Evolutionary conservation across 2,797 vertebrate species (phyloP), one percentile per base, ranked within the genome.

Genomic region (Buphagus erythrorhynchus): DNA sequence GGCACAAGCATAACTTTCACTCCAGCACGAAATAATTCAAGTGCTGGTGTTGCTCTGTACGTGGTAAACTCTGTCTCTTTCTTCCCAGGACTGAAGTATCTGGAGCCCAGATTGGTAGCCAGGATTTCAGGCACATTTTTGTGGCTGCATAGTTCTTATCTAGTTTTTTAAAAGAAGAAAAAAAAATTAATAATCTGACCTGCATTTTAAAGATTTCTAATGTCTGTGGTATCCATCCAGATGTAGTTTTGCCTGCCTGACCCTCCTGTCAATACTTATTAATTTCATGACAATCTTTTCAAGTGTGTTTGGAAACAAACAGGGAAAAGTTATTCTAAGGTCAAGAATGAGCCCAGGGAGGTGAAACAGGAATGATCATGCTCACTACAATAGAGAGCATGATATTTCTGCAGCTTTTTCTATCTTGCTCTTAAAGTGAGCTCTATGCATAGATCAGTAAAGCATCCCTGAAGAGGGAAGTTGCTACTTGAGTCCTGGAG

Each of bases 211-310:
- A 90, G 1, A 52, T 85, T 86, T 93, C 65, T 75, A n/a, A 71
- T 82, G 90, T 83, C 90, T 78, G 57, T 80, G 58, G 75, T 86
- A 83, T 91, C 79, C 82, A 85, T 93, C 97, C 96, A 97, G 93
- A 96, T 97, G 94, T 92, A 88, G 57, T 83, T 86, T 89, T 92
- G 82, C 69, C 85, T 91, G 93, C 38, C 79, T 96, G 96, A 93
- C 94, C 91, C 79, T 77, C 77, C 90, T 95, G 96, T 97, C 96
- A 93, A 97, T 97, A 94, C 85, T 71, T 92, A 94, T 96, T 97
- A 97, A 93, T 97, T 96, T 97, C 93, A 96, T 51, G 31, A 52
- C 90, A 48, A 84, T 88, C 93, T 93, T 95, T 85, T 85, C 82
- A 80, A 95, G 62, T 67, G 45, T 89, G 93, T 94, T 94, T 94